Base-by-base conservation (phyloP, 1,140 invertebrate genomes). In the Zaprionus lachaisei region DNA sequence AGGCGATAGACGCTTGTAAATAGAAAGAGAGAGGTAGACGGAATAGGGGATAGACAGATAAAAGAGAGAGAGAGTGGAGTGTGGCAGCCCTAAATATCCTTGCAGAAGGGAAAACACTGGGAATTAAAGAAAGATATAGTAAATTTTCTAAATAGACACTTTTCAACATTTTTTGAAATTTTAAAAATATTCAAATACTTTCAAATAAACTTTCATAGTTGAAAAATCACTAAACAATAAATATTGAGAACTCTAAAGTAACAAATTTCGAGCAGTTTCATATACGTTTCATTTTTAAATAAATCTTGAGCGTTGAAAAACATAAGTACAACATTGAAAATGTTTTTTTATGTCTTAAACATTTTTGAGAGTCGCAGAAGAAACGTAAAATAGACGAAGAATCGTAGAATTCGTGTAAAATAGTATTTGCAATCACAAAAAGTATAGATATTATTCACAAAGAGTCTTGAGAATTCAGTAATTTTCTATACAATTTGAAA, bases 1-100 rank as follows among this genome's bases (percentile, higher is more conserved):
- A 86, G 84, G 83, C 84, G 84, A 80, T 78, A 87, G 80, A 86
- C 84, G 83, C 83, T 89, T 86, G 83, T 86, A 86, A 75, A 86
- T 86, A 86, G 70, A 66, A 9, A 69, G 20, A 22, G 47, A 63
- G n/a, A 56, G 17, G 7, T 1, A 47, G n/a, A 17, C 1, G 11
- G n/a, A 4, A n/a, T 47, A 34, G 41, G n/a, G 7, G 2, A 47
- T 22, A 20, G 24, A 57, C 17, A 47, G 38, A 37, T 3, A 37
- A 41, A 61, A 67, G 57, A 56, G 11, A 12, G 9, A 6, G 5
- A 6, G 5, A 26, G 67, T 7, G 3, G 38, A 41, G 5, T 41
- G 14, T 41, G 67, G 37, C 70, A 15, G 55, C n/a, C 15, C 20
- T 15, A 54, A n/a, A 68, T 49, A 63, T 26, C 28, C 72, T 80